phyloP scores from a whole-genome alignment of 2,888 invertebrate genomes.

The Tolmerus cingulatus region DNA sequence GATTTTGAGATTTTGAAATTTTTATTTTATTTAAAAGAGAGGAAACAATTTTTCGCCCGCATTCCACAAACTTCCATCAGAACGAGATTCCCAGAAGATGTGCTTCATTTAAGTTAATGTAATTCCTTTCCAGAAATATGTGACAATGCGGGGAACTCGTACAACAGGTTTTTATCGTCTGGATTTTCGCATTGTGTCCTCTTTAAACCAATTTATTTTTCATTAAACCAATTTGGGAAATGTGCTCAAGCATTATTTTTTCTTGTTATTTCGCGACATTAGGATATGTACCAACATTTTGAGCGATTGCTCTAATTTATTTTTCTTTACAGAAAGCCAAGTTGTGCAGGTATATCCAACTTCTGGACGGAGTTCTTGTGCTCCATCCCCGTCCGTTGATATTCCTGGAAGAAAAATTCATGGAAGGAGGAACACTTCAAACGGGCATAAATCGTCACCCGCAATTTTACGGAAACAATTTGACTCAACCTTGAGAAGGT shows the following conservation, averaged over 20 bases:
- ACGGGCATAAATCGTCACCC: conserved; percentile 9
- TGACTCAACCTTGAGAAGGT: conserved; percentile 44
- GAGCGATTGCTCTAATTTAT: neutral
- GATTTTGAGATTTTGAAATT: neutral
- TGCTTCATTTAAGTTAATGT: neutral
- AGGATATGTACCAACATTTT: neutral
- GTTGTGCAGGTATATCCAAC: conserved; percentile 41
- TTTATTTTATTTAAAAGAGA: neutral
- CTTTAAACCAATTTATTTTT: neutral
- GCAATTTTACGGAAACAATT: conserved; percentile 38
- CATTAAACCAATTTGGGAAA: neutral
- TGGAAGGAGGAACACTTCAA: conserved; percentile 51
- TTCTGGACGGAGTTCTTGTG: neutral
- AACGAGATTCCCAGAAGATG: neutral
- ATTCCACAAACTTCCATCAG: neutral
- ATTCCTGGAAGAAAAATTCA: neutral
- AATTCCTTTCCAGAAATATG: neutral
- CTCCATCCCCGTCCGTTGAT: neutral
- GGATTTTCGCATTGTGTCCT: neutral
- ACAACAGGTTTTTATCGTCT: neutral
- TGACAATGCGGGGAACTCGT: neutral
- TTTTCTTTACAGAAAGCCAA: conserved; percentile 40
- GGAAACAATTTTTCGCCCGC: neutral
- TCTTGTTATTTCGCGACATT: neutral
- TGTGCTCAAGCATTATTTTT: neutral